These are phyloP conservation scores for Caenorhabditis sp. DNA, from an alignment of 2,888 invertebrate species.

Conservation along the genomic window DNA sequence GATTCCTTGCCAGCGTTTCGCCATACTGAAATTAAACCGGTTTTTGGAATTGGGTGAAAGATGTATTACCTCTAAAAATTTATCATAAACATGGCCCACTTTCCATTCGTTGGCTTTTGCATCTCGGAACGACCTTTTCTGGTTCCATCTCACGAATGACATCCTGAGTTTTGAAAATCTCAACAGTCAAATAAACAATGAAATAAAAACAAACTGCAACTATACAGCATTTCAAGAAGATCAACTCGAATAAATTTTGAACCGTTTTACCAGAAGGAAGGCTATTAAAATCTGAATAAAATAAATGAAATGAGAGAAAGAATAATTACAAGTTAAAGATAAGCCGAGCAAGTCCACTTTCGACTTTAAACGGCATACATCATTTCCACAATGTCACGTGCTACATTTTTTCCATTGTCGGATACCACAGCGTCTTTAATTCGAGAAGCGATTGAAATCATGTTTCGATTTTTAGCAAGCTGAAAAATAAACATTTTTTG, in stretches of 20 bases:
- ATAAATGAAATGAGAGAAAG: background rate
- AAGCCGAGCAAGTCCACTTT: background rate
- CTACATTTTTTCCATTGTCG: slow-evolving; percentile 58
- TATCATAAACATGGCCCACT: background rate
- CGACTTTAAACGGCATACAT: slow-evolving; percentile 49
- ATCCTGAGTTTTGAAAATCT: background rate
- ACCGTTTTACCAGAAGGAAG: too few species aligned
- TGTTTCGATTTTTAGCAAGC: slow-evolving; percentile 56
- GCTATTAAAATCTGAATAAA: background rate
- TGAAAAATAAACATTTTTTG: slow-evolving; percentile 14
- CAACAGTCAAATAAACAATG: background rate
- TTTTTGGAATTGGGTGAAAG: too few species aligned
- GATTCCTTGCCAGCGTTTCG: background rate
- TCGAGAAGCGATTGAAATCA: slow-evolving; percentile 49
- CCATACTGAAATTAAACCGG: background rate
- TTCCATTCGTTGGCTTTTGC: background rate
- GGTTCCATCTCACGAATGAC: background rate
- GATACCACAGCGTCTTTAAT: slow-evolving; percentile 61
- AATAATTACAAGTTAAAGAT: background rate
- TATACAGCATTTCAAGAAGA: background rate
- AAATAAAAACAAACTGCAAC: background rate
- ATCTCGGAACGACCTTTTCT: background rate
- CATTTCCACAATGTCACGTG: slow-evolving; percentile 65
- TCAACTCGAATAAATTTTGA: too few species aligned
- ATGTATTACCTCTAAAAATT: background rate